These are phyloP conservation scores for Microctonus brassicae DNA, from an alignment of 2,888 invertebrate genomes.

Conservation along the genomic window DNA sequence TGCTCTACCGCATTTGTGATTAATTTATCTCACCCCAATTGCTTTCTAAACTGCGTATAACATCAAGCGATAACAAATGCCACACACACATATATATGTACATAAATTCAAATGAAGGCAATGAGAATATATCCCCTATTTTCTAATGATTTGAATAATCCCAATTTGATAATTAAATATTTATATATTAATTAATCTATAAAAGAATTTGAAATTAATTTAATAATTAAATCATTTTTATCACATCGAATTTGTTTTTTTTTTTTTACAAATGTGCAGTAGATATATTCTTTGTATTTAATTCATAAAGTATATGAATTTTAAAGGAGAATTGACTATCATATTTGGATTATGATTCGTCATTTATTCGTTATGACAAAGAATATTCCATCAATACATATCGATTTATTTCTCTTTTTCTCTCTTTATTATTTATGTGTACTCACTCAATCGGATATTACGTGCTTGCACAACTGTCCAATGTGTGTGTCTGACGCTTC, in stretches of 20 bases:
- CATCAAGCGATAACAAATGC: background rate
- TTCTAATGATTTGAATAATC: background rate
- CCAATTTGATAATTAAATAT: background rate
- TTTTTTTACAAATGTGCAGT: background rate
- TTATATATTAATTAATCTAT: background rate
- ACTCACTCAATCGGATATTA: conserved; percentile 43
- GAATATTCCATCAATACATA: background rate
- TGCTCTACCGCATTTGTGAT: conserved; percentile 1
- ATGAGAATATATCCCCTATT: background rate
- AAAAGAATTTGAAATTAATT: background rate
- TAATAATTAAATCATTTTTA: background rate
- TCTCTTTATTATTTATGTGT: conserved; percentile 14
- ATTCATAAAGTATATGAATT: too few species aligned
- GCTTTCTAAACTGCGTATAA: background rate
- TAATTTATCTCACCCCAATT: conserved; percentile 20
- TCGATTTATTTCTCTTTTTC: background rate
- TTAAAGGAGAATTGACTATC: too few species aligned
- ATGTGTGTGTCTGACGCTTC: background rate
- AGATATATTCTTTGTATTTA: too few species aligned
- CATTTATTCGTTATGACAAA: conserved; percentile 30
- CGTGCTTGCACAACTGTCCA: conserved; percentile 39
- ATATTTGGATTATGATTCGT: too few species aligned
- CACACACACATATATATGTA: background rate
- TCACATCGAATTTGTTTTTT: background rate
- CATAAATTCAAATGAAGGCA: background rate